Evolutionary conservation across 2,797 vertebrate genomes (phyloP).

Genomic region (Muscicapa striata): DNA sequence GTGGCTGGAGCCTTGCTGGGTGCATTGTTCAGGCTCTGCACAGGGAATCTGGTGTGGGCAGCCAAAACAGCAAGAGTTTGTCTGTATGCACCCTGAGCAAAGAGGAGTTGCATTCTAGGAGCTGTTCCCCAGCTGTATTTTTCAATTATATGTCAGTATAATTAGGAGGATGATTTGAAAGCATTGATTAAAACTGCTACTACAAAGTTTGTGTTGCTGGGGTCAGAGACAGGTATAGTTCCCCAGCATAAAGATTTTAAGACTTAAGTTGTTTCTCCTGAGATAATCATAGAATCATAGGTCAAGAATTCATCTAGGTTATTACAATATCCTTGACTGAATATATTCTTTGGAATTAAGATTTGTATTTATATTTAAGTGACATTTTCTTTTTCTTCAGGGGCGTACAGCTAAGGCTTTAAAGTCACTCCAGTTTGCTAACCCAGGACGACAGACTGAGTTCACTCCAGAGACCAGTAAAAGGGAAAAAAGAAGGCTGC

Average conservation of each 20-base stretch:
- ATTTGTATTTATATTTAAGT: neutral
- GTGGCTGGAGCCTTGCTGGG: neutral
- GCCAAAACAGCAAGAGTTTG: neutral
- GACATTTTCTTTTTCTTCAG: constrained; percentile 74
- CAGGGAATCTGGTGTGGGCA: neutral
- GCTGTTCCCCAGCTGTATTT: neutral
- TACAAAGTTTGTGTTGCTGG: neutral
- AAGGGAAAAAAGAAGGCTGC: constrained; percentile 82
- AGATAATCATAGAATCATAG: neutral
- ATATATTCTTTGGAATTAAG: neutral
- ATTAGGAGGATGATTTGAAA: neutral
- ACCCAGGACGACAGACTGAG: constrained; percentile 83
- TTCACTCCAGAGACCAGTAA: constrained; percentile 85
- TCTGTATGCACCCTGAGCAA: neutral
- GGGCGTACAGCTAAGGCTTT: constrained; percentile 85
- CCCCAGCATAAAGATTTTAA: neutral
- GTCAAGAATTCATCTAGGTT: neutral
- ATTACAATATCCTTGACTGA: neutral
- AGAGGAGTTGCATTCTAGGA: neutral
- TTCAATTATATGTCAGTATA: neutral
- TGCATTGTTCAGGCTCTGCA: neutral
- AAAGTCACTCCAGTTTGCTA: constrained; percentile 83
- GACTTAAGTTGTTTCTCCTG: neutral
- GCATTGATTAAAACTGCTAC: neutral
- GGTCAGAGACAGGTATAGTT: neutral